These are phyloP conservation scores for Rhynchophorus ferrugineus DNA, from an alignment of 1,140 invertebrate genomes.

Conservation along the genomic window DNA sequence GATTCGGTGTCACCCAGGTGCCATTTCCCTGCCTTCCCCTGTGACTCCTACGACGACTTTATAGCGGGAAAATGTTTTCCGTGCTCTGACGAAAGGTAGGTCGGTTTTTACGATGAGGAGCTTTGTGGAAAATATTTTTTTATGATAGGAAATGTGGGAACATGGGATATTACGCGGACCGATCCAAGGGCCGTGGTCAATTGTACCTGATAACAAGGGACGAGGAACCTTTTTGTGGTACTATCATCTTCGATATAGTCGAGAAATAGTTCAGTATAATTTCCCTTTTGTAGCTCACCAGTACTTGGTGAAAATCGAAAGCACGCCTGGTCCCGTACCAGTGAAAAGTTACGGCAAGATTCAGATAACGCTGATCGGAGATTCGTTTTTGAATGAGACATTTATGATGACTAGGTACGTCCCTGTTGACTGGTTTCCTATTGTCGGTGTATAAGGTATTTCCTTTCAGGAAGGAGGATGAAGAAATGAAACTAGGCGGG, in stretches of 20 bases:
- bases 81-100: conserved; percentile 46
- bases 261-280: too few relatives aligned
- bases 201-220: conserved; percentile 81
- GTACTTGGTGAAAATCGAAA: conserved; percentile 74
- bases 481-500: conserved; percentile 63
- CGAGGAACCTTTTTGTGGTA: conserved; percentile 87
- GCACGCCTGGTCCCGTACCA: conserved; percentile 55
- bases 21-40: conserved; percentile 81
- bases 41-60: conserved; percentile 78
- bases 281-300: conserved; percentile 68
- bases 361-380: conserved; percentile 73
- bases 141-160: conserved; percentile 58
- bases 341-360: conserved; percentile 72
- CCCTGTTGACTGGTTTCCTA: too few relatives aligned
- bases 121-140: too few relatives aligned
- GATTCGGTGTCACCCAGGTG: conserved; percentile 86
- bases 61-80: conserved; percentile 67
- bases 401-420: conserved; percentile 76
- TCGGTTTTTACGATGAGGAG: too few relatives aligned
- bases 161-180: conserved; percentile 91
- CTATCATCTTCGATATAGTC: too few relatives aligned
- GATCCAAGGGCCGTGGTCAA: conserved; percentile 68
- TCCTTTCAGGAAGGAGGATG: conserved; percentile 67
- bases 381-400: conserved; percentile 76
- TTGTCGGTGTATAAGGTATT: too few relatives aligned